These are phyloP conservation scores for Manis crassicaudata DNA, from an alignment of 2,797 vertebrate genomes.

Conservation along the genomic window DNA sequence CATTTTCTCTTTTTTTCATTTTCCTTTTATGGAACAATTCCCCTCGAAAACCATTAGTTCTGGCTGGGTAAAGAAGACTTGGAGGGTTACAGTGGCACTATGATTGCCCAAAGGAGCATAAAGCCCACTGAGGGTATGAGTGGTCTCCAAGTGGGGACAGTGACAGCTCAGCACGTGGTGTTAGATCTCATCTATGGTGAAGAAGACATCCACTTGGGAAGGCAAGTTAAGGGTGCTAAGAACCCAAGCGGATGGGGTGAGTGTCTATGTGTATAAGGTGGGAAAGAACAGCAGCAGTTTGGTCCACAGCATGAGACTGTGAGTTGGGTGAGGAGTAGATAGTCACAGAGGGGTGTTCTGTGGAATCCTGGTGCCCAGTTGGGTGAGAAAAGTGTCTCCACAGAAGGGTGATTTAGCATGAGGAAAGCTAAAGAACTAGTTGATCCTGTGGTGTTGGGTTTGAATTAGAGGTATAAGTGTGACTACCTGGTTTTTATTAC, in stretches of 20 bases:
- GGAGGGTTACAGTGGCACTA: accelerated
- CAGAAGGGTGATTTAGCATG: not conserved
- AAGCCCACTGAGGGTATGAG: accelerated
- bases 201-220: accelerated
- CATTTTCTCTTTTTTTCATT: not conserved
- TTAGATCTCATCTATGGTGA: not conserved
- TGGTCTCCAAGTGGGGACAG: accelerated
- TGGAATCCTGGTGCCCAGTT: not conserved
- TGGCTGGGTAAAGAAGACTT: not conserved
- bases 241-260: not conserved
- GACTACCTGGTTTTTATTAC: not conserved
- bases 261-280: accelerated
- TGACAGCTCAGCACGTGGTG: accelerated
- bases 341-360: not conserved
- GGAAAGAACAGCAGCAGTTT: accelerated
- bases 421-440: not conserved
- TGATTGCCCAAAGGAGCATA: accelerated
- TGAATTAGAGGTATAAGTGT: not conserved
- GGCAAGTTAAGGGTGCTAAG: not conserved
- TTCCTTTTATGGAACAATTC: not conserved
- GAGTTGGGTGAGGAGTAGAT: accelerated
- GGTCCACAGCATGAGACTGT: no score
- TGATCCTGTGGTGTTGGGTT: not conserved
- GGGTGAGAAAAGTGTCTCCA: not conserved
- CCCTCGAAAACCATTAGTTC: conserved; percentile 19